Evolutionary conservation across 2,113 vertebrate genomes (phyloP), one percentile per base, ranked within the genome.

Genomic region (Anarhynchus alexandrinus): DNA sequence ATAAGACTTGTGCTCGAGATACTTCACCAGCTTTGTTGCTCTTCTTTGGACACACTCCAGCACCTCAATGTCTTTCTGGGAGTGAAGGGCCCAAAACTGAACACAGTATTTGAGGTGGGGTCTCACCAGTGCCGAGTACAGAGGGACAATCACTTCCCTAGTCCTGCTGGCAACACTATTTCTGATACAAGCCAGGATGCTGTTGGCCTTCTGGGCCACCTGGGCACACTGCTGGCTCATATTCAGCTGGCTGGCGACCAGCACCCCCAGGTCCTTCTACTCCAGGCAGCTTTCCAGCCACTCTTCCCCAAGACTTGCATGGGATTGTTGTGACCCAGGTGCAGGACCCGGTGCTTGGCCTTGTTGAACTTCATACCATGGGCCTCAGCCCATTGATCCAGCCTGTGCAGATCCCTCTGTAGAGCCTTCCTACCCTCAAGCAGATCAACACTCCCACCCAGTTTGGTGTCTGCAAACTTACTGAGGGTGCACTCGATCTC

Each of bases 401-500:
- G 51, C 42, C 65, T 79, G 27, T 0, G 10, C 47, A 40, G 47
- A 23, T 83, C 36, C 27, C 22, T 61, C 42, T 73, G 52, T 17
- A 67, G 52, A 83, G 29, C 32, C 66, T 18, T 9, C 2, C 36
- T 45, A 9, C 12, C 12, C 9, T 79, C 20, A 16, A 69, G 54
- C 47, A 79, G 15, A 15, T 45, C 49, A 49, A 2, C 27, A 6
- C 23, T 51, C 8, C 23, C 9, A 5, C 20, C 8, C 15, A 78
- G 9, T 3, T 18, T 38, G 23, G 10, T 61, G 58, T n/a, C 11
- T 25, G 9, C 7, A 15, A 21, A 45, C 10, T 43, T 20, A 3
- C 13, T 45, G 47, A 67, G 52, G 3, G 1, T 7, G 12, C 21
- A 21, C 34, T 73, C 0, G 0, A 36, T n/a, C 2, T 8, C 11